A percentile compares a stretch with the other conserved stretches of the same genome.
Evolutionary conservation across 2,888 invertebrate genomes (phyloP).

Genomic region (Cosmia pyralina): DNA sequence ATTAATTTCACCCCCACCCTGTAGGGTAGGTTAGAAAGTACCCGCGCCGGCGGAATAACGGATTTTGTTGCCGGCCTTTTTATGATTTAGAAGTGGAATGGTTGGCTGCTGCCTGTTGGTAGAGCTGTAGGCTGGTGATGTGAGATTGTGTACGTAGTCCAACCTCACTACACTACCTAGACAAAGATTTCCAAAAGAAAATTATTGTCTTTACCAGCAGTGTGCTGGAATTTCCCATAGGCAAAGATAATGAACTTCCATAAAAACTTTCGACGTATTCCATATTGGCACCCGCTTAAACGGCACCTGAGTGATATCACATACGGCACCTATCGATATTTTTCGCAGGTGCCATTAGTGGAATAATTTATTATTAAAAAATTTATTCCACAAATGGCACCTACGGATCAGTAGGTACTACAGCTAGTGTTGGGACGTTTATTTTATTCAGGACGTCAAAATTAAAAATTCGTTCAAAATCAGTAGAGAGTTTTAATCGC

Average conservation of each 20-base stretch:
- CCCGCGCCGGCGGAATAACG: constrained; percentile 50
- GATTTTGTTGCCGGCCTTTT: constrained; percentile 40
- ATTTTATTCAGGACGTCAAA: too few species aligned
- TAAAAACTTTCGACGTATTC: not conserved
- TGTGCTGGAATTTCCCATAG: not conserved
- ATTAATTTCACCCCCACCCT: constrained; percentile 85
- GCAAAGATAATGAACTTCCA: not conserved
- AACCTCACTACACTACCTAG: not conserved
- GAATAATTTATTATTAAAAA: too few species aligned
- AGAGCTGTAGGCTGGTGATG: not conserved
- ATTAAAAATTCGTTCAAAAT: too few species aligned
- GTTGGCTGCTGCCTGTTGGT: constrained; percentile 5
- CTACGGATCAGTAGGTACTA: too few species aligned
- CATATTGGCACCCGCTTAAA: too few species aligned
- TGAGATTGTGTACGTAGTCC: not conserved
- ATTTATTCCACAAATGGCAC: too few species aligned
- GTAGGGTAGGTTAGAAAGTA: constrained; percentile 57
- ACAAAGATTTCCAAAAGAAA: not conserved
- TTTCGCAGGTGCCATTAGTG: too few species aligned
- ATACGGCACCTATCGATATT: too few species aligned
- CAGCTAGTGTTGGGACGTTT: too few species aligned
- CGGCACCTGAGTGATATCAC: too few species aligned
- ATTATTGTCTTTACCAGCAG: not conserved
- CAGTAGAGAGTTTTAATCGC: too few species aligned
- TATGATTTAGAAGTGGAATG: constrained; percentile 18